phyloP scores from a whole-genome alignment of 2,888 invertebrate species.

The Campoletis raptor region DNA sequence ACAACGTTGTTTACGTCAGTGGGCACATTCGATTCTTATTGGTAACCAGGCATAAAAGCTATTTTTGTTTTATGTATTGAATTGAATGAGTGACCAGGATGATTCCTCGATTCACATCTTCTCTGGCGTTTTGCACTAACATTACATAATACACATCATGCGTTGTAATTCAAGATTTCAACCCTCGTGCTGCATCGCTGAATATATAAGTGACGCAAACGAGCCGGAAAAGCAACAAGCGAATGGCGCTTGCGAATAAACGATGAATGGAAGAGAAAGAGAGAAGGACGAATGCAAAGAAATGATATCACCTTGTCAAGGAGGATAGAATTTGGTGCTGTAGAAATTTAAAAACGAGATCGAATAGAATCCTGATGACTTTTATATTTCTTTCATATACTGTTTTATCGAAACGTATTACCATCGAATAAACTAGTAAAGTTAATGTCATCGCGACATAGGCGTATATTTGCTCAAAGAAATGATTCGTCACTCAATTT shows the following conservation, averaged over 20 bases:
- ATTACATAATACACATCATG: neutral
- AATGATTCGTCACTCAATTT: neutral
- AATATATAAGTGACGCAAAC: conserved; percentile 60
- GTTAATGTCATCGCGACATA: neutral
- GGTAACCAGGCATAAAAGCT: conserved; percentile 13
- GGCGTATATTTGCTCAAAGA: neutral
- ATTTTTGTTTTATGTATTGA: conserved; percentile 49
- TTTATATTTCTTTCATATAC: conserved; percentile 8
- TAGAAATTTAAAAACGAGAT: neutral
- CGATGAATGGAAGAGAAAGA: conserved; percentile 41
- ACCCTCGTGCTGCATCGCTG: conserved; percentile 39
- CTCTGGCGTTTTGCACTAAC: neutral
- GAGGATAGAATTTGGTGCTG: conserved; percentile 8
- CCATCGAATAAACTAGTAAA: neutral
- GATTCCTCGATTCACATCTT: conserved; percentile 66
- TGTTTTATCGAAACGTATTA: neutral
- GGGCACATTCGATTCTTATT: conserved; percentile 39
- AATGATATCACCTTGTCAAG: conserved; percentile 4
- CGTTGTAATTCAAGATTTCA: conserved; percentile 66
- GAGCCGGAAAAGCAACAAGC: conserved; percentile 49
- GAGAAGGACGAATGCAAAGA: neutral
- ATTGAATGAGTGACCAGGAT: conserved; percentile 49
- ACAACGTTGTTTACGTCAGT: neutral
- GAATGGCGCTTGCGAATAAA: conserved; percentile 28
- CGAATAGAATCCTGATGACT: neutral